Base-by-base conservation (phyloP, 2,113 vertebrate species). In the Tenrec ecaudatus region DNA sequence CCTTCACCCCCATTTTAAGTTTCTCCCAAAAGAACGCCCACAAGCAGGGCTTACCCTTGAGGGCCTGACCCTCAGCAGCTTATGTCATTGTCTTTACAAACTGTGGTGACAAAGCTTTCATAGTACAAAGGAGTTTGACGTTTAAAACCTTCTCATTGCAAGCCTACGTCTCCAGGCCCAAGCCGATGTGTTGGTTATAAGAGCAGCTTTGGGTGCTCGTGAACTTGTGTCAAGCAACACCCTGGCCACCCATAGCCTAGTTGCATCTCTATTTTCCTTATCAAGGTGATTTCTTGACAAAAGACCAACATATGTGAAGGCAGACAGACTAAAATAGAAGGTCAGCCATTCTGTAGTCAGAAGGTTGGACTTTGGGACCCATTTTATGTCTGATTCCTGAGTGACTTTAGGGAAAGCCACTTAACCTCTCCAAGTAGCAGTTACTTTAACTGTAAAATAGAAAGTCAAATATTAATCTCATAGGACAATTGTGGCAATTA, bases 391-490 rank as follows among this genome's bases (percentile, higher is more conserved):
- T 84, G 60, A 90, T 64, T 60, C 33, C 36, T 76, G 60, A 86
- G 16, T 86, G 29, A 81, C 81, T 73, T 58, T 75, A 75, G 73
- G 77, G 77, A 81, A 79, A 92, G 20, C 9, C 8, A 36, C 78
- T 82, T 79, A 87, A 58, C 33, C 31, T 90, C 6, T 86, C 22
- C 14, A 27, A 10, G 25, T 25, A 66, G 25, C 25, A 66, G 23
- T 29, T 29, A 7, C 25, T 75, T 92, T 1, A 9, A 19, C 38
- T 81, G 53, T 92, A 89, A 95, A 92, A 71, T 31, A 60, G 36
- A 15, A 92, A 86, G 27, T 83, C 10, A 38, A 86, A 73, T 71
- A 81, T 82, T 88, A 96, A 93, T 86, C 80, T 87, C 60, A 53
- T 1, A 16, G 64, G 17, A 25, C 81, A 84, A 83, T 64, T 84